phyloP scores from a whole-genome alignment of 2,113 vertebrate species.

The Oryzias javanicus region DNA sequence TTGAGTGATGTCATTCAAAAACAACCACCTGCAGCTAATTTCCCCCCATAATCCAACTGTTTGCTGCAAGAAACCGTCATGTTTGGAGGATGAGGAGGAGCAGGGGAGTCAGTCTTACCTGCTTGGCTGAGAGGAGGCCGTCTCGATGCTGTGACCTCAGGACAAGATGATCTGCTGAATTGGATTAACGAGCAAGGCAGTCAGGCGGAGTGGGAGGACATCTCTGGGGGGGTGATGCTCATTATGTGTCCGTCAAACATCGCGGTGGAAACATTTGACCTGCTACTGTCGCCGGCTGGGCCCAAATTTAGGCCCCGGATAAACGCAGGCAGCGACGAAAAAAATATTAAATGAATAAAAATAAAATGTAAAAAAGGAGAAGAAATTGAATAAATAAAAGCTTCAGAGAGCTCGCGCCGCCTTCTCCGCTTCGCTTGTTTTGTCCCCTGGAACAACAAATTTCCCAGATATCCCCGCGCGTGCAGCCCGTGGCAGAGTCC shows the following conservation, averaged over 20 bases:
- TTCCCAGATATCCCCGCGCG: no score
- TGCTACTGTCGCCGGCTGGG: slow-evolving; percentile 34
- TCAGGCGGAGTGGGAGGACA: slow-evolving; percentile 26
- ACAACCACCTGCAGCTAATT: slow-evolving; percentile 16
- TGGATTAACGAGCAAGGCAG: slow-evolving; percentile 63
- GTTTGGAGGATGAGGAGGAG: slow-evolving; percentile 10
- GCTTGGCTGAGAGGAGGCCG: slow-evolving; percentile 59
- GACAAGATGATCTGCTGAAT: slow-evolving; percentile 64
- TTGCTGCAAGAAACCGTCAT: background rate
- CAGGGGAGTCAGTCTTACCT: slow-evolving; percentile 48
- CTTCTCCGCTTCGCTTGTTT: slow-evolving; percentile 19
- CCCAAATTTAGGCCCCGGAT: slow-evolving; percentile 27
- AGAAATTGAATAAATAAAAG: slow-evolving; percentile 13
- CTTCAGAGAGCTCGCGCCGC: slow-evolving; percentile 13
- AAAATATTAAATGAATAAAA: background rate
- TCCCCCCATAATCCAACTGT: no score
- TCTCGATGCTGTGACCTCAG: slow-evolving; percentile 51
- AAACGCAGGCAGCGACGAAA: slow-evolving; percentile 13
- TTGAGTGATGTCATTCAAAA: background rate
- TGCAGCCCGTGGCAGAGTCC: slow-evolving; percentile 16
- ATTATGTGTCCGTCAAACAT: slow-evolving; percentile 31
- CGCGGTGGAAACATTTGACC: slow-evolving; percentile 52
- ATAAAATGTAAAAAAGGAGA: background rate
- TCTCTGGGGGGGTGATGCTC: slow-evolving; percentile 50
- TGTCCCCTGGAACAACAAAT: slow-evolving; percentile 10